Evolutionary conservation across 2,888 invertebrate species (phyloP), one percentile per base, ranked within the genome.

Genomic region (Lypha dubia): DNA sequence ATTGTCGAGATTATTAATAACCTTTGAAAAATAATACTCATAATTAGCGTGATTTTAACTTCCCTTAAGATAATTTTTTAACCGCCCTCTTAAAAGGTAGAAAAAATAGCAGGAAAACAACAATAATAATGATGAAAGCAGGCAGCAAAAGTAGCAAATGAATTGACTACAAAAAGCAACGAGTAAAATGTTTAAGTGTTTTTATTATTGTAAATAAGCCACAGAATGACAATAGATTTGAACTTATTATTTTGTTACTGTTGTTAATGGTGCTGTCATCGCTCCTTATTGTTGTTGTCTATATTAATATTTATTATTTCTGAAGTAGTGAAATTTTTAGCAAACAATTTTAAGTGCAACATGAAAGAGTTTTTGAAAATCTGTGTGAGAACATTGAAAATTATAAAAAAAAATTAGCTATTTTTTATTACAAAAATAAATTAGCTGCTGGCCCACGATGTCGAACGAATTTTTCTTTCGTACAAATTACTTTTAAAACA

Each of bases 171-270:
- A 46, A 73, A 65, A 71, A 46, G 38, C 28, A 73, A 73, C 35
- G 15, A 79, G 56, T 58, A 58, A 79, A 79, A 73, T 73, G 46
- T 71, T 79, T 75, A 67, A 75, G 75, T 81, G 80, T 75, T 67
- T 75, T 74, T 77, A 79, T 79, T 79, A 46, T 56, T 68, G 53
- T 75, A 58, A 46, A 53, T 63, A 71, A 70, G 53, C 44, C 68
- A 70, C 46, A 75, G 62, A 81, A 81, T 75, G 68, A 81, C 75
- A 81, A 81, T 75, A 81, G 81, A 81, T 81, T 81, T 81, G 81
- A 81, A 81, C 81, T 81, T 81, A 75, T 81, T 75, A 60, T 75
- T 67, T 41, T 60, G 35, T 60, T 79, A 51, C 60, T 53, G 20
- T 62, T 63, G 20, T 62, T 53, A 44, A 62, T 70, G 62, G 32